These are phyloP conservation scores for Lingula anatina DNA, from an alignment of 2,888 invertebrate species.

Conservation along the genomic window DNA sequence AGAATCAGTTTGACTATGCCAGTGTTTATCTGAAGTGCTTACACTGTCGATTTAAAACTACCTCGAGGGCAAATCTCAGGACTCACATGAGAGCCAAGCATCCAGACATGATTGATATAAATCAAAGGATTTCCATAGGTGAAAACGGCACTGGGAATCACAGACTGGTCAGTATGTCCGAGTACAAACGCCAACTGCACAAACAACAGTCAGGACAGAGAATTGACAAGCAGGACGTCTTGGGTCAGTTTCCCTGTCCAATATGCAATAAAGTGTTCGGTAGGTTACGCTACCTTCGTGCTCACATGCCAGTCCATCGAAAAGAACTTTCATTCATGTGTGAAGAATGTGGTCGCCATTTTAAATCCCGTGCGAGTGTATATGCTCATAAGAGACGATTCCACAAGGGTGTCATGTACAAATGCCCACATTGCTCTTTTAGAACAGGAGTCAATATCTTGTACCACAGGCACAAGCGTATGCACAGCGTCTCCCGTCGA, in stretches of 20 bases:
- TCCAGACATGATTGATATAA: too few relatives aligned
- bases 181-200: too few relatives aligned
- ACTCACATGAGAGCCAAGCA: too few relatives aligned
- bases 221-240: slow-evolving; percentile 34
- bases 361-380: slow-evolving; percentile 36
- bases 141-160: too few relatives aligned
- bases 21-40: too few relatives aligned
- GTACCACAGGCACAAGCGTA: slow-evolving; percentile 41
- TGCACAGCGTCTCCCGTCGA: slow-evolving; percentile 38
- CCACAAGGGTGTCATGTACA: slow-evolving; percentile 30
- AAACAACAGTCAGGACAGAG: too few relatives aligned
- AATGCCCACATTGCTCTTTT: slow-evolving; percentile 44
- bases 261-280: slow-evolving; percentile 38
- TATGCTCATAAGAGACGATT: slow-evolving; percentile 27
- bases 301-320: slow-evolving; percentile 28
- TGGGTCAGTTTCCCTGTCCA: slow-evolving; percentile 27
- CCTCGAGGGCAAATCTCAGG: too few relatives aligned
- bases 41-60: too few relatives aligned
- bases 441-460: slow-evolving; percentile 30
- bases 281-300: slow-evolving; percentile 32
- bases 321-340: slow-evolving; percentile 32
- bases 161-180: too few relatives aligned
- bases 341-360: slow-evolving; percentile 39
- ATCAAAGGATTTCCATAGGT: too few relatives aligned
- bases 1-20: too few relatives aligned